Evolutionary conservation across 2,888 invertebrate species (phyloP).

Genomic region (Caenorhabditis sp.): DNA sequence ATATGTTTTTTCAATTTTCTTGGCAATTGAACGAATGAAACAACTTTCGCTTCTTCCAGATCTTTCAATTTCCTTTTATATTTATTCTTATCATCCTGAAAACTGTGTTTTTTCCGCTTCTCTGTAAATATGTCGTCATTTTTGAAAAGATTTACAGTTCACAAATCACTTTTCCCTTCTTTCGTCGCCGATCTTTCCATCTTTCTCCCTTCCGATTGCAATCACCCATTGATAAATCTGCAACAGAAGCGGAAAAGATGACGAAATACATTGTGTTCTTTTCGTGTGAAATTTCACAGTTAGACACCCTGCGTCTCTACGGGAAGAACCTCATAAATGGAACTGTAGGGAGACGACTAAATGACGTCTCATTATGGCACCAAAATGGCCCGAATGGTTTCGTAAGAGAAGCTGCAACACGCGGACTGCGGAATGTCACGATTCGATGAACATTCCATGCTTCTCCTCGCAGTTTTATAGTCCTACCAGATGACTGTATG

Average conservation of each 20-base stretch:
- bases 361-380: constrained; percentile 39
- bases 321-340: constrained; percentile 24
- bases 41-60: background rate
- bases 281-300: constrained; percentile 43
- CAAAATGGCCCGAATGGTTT: constrained; percentile 22
- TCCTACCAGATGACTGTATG: constrained; percentile 37
- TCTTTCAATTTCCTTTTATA: background rate
- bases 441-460: constrained; percentile 40
- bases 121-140: constrained; percentile 39
- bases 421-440: constrained; percentile 54
- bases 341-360: constrained; percentile 22
- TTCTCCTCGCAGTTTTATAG: constrained; percentile 30
- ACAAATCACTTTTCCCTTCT: constrained; percentile 29
- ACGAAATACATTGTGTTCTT: constrained; percentile 54
- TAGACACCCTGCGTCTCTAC: constrained; percentile 41
- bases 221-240: constrained; percentile 46
- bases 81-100: constrained; percentile 4
- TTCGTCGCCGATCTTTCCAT: constrained; percentile 27
- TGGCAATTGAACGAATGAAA: background rate
- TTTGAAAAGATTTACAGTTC: constrained; percentile 35
- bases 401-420: constrained; percentile 43
- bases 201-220: constrained; percentile 14
- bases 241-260: constrained; percentile 23
- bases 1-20: constrained; percentile 8
- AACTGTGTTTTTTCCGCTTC: constrained; percentile 11